Base-by-base conservation (phyloP, 2,113 vertebrate genomes). In the Corythornis madagascariensis region DNA sequence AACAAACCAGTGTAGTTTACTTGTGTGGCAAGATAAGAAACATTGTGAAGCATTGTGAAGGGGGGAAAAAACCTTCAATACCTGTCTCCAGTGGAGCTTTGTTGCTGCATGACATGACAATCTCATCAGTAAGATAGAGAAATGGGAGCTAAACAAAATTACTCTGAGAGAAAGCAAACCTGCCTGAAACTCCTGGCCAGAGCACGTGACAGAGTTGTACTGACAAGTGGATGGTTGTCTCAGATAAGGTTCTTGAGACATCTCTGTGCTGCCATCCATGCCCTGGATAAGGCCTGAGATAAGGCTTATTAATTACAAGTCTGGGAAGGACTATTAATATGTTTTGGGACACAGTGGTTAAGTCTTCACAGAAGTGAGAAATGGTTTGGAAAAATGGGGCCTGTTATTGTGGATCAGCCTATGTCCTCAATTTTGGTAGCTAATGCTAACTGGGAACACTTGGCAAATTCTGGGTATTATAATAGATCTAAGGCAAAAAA, bases 271-370 rank as follows among this genome's bases (percentile, higher is more conserved):
- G 47, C 17, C 0, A 0, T 35, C 61, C 40, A 45, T 26, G 28
- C 21, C 61, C 38, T 16, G 40, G 7, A 10, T 6, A 42, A 8
- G 22, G 69, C 75, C 26, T 59, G 31, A 29, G 10, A 26, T 42
- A 17, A 56, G 8, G 10, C 19, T 81, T 50, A 25, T 50, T 66
- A 47, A 53, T 6, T 16, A 16, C 1, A 4, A 11, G 4, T 10
- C 16, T 55, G 45, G 20, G 29, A 80, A 88, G 15, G 25, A 9
- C 11, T 69, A 5, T 66, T 64, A 3, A 1, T 33, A 12, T 53
- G 14, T 33, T 56, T 8, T 0, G 0, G 63, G n/a, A 52, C 5
- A 29, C 1, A 53, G 24, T 4, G 19, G 8, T 17, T 17, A 55
- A 42, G 11, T 43, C 16, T 55, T 18, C 60, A 25, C 2, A 55